Base-by-base conservation (phyloP, 2,888 invertebrate species). In the Xylota segnis region DNA sequence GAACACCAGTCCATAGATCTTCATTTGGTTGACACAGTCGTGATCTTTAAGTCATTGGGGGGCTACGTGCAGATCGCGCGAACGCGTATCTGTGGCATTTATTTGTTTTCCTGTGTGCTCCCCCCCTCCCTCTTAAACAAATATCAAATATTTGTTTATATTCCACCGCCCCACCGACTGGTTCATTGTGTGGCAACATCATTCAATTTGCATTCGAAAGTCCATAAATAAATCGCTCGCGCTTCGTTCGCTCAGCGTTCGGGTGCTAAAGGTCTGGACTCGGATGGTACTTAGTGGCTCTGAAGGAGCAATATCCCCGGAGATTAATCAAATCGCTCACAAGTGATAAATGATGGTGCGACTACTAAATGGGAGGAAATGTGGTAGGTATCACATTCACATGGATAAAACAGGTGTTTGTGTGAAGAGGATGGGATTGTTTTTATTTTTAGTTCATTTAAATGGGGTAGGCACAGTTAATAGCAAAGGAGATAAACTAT, bases 181-280 rank as follows among this genome's bases (percentile, higher is more conserved):
- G 40, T 59, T 52, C 47, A 66, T 54, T 75, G 75, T 75, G 75
- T 76, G 70, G 65, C 23, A 87, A 87, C 77, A 88, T 87, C 86
- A 70, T 84, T 86, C 87, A 84, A 88, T 89, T 89, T 89, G 88
- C 87, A 88, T 89, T 88, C 88, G 87, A 88, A 88, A 88, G 88
- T 89, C 89, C 90, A 90, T 89, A 91, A 91, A 91, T 91, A 91
- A 91, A 90, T 90, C 89, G 70, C 75, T 75, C 66, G 82, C 75
- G n/a, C n/a, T n/a, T n/a, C n/a, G n/a, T n/a, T 23, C 75, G 95
- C 97, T 97, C 97, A 98, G 98, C 91, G 98, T 18, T 63, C 50
- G 71, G 86, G 71, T 77, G 81, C 76, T 66, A 81, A 86, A 82
- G 86, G 86, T 82, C 86, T 72, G 72, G 72, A 86, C 82, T 72